phyloP scores from a whole-genome alignment of 2,797 vertebrate genomes.

The Scleropages formosus region DNA sequence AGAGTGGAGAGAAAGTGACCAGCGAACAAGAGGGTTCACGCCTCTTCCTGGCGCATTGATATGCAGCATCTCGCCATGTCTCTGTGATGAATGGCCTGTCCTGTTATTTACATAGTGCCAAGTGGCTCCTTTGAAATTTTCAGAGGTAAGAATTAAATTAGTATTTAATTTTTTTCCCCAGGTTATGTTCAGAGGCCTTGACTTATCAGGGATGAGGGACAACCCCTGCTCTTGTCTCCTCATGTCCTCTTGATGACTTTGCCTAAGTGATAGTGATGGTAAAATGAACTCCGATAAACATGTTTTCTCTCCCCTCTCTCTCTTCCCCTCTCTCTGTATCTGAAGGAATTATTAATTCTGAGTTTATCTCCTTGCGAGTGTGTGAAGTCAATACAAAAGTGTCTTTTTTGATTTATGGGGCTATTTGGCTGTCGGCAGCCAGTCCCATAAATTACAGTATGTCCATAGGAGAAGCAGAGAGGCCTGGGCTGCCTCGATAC shows the following conservation, averaged over 20 bases:
- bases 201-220: not conserved
- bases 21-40: not conserved
- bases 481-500: not conserved
- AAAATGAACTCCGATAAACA: not conserved
- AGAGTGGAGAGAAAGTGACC: not conserved
- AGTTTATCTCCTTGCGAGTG: constrained; percentile 24
- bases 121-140: no score
- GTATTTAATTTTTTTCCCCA: not conserved
- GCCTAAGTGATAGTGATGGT: not conserved
- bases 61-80: not conserved
- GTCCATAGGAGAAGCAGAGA: not conserved
- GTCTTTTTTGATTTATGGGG: constrained; percentile 31
- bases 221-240: not conserved
- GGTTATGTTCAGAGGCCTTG: not conserved
- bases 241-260: constrained; percentile 18
- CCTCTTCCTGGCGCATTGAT: not conserved
- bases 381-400: constrained; percentile 24
- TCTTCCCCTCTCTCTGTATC: not conserved
- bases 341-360: constrained; percentile 31
- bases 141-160: not conserved
- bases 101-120: not conserved
- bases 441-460: constrained; percentile 26
- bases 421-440: constrained; percentile 24
- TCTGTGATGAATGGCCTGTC: no score
- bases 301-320: not conserved